These are phyloP conservation scores for Ernsta delagoae DNA, from an alignment of 2,888 invertebrate genomes.

Conservation along the genomic window DNA sequence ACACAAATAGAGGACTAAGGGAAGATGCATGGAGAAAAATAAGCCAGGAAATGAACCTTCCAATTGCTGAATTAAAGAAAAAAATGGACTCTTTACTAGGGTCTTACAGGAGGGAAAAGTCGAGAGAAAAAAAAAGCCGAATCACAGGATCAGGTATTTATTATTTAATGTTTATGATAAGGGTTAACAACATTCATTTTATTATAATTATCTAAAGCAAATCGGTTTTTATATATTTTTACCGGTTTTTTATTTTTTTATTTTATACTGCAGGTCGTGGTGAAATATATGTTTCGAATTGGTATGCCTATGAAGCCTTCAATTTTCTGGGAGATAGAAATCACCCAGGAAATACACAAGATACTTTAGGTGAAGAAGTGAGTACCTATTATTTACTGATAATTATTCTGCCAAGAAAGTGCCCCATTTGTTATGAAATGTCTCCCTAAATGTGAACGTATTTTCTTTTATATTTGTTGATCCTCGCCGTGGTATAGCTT, in stretches of 20 bases:
- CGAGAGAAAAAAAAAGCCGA: not conserved
- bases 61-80: not conserved
- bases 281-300: conserved; percentile 37
- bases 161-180: no score
- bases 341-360: not conserved
- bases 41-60: not conserved
- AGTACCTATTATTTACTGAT: not conserved
- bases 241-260: not conserved
- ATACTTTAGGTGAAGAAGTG: conserved; percentile 31
- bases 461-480: conserved; percentile 35
- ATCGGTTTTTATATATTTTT: no score
- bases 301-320: conserved; percentile 19
- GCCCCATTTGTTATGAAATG: conserved; percentile 38
- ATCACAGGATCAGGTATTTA: not conserved
- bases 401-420: not conserved
- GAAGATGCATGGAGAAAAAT: conserved; percentile 1
- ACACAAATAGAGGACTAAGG: conserved; percentile 41
- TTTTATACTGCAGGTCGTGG: conserved; percentile 4
- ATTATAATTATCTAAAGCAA: no score
- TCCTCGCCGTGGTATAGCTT: conserved; percentile 39
- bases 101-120: not conserved
- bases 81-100: not conserved
- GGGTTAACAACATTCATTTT: no score
- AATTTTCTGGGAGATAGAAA: not conserved
- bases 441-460: conserved; percentile 41